Evolutionary conservation across 2,888 invertebrate species (phyloP).

Genomic region (Drosophila siamana): DNA sequence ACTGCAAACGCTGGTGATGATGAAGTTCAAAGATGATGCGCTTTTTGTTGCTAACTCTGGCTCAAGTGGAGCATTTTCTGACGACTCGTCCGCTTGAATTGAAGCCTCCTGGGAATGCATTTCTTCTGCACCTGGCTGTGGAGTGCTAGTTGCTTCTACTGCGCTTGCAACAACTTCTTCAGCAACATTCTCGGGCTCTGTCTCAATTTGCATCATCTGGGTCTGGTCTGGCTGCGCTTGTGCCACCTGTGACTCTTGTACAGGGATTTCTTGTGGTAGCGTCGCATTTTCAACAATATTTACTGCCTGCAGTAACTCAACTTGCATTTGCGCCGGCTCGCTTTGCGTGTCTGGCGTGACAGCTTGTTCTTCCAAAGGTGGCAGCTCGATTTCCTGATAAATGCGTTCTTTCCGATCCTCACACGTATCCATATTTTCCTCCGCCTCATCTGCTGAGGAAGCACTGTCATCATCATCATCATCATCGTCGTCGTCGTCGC

Average conservation of each 20-base stretch:
- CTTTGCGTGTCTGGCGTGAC: slow-evolving; percentile 6
- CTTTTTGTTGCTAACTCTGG: background rate
- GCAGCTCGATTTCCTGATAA: slow-evolving; percentile 71
- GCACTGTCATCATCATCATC: slow-evolving; percentile 51
- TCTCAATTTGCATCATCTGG: background rate
- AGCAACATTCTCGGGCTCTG: background rate
- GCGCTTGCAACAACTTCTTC: background rate
- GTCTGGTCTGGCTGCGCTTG: background rate
- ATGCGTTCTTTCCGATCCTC: slow-evolving; percentile 57
- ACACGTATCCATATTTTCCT: slow-evolving; percentile 53
- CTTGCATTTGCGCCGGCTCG: background rate
- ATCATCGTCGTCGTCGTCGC: slow-evolving; percentile 39
- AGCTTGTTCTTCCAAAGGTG: slow-evolving; percentile 34
- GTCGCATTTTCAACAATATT: background rate
- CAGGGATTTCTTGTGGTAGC: background rate
- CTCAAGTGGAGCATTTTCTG: background rate
- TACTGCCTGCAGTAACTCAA: background rate
- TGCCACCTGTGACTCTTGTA: background rate
- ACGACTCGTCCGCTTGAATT: background rate
- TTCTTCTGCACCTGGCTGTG: background rate
- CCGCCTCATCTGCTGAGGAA: slow-evolving; percentile 67
- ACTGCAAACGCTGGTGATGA: slow-evolving; percentile 76
- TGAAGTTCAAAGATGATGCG: slow-evolving; percentile 45
- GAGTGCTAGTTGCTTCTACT: background rate
- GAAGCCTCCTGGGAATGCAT: background rate